phyloP scores from a whole-genome alignment of 2,888 invertebrate species.

The Peribatodes rhomboidaria region DNA sequence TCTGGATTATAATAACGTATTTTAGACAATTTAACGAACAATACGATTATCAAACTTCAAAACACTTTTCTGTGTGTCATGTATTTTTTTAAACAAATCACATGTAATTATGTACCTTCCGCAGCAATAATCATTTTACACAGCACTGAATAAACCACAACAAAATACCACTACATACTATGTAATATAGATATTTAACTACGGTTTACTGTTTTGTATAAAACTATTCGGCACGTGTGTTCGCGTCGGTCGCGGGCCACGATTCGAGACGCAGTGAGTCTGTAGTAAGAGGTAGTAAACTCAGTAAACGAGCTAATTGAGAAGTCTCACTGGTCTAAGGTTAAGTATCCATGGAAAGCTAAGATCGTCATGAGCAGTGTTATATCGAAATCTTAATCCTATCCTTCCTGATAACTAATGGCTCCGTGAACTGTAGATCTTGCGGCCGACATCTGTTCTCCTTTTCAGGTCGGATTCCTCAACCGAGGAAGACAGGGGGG shows the following conservation, averaged over 20 bases:
- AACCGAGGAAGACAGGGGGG: too few species aligned
- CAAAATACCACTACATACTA: slow-evolving; percentile 6
- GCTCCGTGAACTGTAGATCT: too few species aligned
- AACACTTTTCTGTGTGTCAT: too few species aligned
- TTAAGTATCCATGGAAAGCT: not conserved
- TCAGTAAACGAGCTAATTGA: not conserved
- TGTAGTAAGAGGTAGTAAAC: not conserved
- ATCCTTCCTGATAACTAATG: too few species aligned
- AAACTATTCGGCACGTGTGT: not conserved
- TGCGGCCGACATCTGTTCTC: too few species aligned
- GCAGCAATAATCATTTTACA: slow-evolving; percentile 28
- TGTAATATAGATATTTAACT: slow-evolving; percentile 1
- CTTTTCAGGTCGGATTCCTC: too few species aligned
- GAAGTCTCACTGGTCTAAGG: not conserved
- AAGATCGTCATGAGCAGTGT: too few species aligned
- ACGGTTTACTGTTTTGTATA: not conserved
- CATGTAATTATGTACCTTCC: slow-evolving; percentile 47
- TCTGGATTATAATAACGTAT: too few species aligned
- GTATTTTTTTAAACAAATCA: too few species aligned
- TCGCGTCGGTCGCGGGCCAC: not conserved
- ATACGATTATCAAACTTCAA: too few species aligned
- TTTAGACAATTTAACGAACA: too few species aligned
- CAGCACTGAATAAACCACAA: slow-evolving; percentile 7
- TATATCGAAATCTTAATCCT: too few species aligned
- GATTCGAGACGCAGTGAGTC: not conserved